phyloP scores from a whole-genome alignment of 2,113 vertebrate species.

The Nothocercus nigrocapillus region DNA sequence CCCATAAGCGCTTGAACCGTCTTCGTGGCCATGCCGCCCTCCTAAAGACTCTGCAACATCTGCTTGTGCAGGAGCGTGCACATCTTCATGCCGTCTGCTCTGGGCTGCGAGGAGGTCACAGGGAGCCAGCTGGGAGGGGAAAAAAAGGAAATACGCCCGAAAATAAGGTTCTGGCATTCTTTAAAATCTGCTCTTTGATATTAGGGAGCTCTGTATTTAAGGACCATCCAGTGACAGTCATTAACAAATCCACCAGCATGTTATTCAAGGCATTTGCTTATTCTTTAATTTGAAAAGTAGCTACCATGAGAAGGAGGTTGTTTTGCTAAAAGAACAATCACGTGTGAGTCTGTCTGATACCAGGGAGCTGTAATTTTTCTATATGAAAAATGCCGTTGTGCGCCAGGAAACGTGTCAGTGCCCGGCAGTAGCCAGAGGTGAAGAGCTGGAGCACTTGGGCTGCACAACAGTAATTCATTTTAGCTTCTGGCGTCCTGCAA shows the following conservation, averaged over 20 bases:
- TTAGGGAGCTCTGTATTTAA: background rate
- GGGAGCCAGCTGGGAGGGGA: background rate
- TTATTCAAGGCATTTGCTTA: background rate
- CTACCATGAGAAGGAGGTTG: background rate
- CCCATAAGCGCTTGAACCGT: background rate
- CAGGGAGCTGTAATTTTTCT: background rate
- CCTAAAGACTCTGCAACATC: background rate
- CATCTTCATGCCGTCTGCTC: background rate
- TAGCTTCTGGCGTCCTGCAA: too few species aligned
- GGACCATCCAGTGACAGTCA: background rate
- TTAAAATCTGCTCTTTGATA: background rate
- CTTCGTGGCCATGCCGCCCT: background rate
- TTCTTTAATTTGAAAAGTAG: background rate
- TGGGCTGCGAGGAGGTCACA: background rate
- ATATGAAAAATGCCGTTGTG: background rate
- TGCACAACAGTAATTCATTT: background rate
- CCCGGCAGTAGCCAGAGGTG: background rate
- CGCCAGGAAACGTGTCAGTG: background rate
- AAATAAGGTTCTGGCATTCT: background rate
- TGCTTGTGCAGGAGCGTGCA: background rate
- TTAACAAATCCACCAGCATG: background rate
- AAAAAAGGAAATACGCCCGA: background rate
- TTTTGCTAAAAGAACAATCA: background rate
- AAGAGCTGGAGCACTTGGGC: background rate
- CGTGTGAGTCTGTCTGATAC: background rate